Percentiles rank a stretch among this genome's conserved stretches.
Evolutionary conservation across 2,888 invertebrate species (phyloP).

Genomic region (Dolichopus griseipennis): DNA sequence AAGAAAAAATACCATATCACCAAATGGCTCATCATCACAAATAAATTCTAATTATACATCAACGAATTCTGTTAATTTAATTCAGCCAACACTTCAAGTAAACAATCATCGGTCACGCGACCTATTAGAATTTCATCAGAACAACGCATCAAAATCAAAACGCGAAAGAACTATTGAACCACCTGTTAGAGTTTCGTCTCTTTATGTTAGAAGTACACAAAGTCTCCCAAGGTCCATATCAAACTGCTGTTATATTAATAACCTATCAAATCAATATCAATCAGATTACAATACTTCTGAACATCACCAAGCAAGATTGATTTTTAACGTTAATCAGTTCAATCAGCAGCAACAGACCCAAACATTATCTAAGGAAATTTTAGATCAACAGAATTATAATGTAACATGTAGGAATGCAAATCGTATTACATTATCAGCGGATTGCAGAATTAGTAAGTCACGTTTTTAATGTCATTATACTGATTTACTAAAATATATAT

Average conservation of each 20-base stretch:
- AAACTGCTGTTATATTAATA: constrained; percentile 20
- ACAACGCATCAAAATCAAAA: constrained; percentile 20
- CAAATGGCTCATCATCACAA: constrained; percentile 12
- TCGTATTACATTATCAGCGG: constrained; percentile 77
- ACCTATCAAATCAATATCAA: constrained; percentile 25
- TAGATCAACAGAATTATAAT: constrained; percentile 17
- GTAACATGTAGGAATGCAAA: constrained; percentile 34
- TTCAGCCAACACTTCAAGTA: constrained; percentile 25
- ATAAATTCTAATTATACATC: constrained; percentile 5
- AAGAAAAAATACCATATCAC: constrained; percentile 26
- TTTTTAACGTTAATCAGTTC: constrained; percentile 21
- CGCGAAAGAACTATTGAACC: constrained; percentile 16
- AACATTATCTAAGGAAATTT: constrained; percentile 5
- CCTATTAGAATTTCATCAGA: constrained; percentile 14
- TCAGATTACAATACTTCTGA: constrained; percentile 22
- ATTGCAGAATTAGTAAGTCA: constrained; percentile 69
- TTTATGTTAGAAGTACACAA: not conserved
- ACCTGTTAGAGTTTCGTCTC: not conserved
- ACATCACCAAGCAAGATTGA: constrained; percentile 17
- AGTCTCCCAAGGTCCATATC: constrained; percentile 13
- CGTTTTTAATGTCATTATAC: too few relatives aligned
- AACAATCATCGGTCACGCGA: constrained; percentile 13
- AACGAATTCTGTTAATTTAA: constrained; percentile 17
- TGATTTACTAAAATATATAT: constrained; percentile 24
- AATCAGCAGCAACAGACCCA: constrained; percentile 16